Conservation (phyloP, 1,140 invertebrate species). For the Pissodes strobi region DNA sequence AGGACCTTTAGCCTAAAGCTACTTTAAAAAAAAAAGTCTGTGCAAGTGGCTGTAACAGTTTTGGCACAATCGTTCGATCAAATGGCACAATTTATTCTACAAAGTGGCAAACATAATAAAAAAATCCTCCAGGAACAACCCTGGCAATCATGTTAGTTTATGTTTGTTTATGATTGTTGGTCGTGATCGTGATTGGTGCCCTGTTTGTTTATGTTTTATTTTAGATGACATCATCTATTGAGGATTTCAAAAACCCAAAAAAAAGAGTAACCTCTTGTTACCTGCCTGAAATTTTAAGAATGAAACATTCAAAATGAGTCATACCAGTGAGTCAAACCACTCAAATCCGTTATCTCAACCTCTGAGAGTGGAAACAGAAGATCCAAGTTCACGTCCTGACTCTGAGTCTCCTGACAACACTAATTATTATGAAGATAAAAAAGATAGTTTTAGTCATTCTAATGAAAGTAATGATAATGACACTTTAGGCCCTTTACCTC, state of each 20-base stretch:
- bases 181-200: no score
- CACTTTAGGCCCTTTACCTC: slow-evolving; percentile 85
- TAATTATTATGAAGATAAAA: slow-evolving; percentile 51
- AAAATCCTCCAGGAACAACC: no score
- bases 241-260: not conserved
- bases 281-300: not conserved
- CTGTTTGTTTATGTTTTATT: slow-evolving; percentile 7
- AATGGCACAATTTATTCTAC: no score
- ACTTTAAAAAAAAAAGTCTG: no score
- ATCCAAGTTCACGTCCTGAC: no score
- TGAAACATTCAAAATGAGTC: slow-evolving; percentile 48
- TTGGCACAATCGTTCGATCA: no score
- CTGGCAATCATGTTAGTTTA: no score
- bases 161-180: no score
- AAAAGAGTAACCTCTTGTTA: not conserved
- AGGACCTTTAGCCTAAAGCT: no score
- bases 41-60: no score
- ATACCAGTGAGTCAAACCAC: slow-evolving; percentile 52
- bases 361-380: slow-evolving; percentile 53
- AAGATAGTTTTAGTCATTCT: slow-evolving; percentile 46
- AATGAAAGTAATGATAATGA: slow-evolving; percentile 55
- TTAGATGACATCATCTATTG: not conserved
- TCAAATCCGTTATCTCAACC: slow-evolving; percentile 52
- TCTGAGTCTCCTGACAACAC: slow-evolving; percentile 37
- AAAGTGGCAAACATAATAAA: no score